Percentiles rank a stretch among this genome's conserved stretches.
These are phyloP conservation scores for Camponotus fellah DNA, from an alignment of 2,888 invertebrate species.

Conservation along the genomic window DNA sequence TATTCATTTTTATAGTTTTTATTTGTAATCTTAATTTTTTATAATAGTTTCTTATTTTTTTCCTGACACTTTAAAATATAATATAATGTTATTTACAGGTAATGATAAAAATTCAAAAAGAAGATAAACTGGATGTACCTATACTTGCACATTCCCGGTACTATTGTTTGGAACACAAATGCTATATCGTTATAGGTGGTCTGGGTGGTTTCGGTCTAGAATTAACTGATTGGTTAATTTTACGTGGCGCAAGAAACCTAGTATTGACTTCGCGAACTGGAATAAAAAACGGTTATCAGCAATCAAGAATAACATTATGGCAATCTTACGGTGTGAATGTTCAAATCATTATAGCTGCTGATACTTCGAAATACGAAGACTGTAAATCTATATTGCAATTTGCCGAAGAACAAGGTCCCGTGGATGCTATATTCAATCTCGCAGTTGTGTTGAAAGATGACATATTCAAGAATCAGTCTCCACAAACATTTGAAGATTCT, in stretches of 20 bases:
- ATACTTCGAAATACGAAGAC: conserved; percentile 90
- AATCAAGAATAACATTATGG: conserved; percentile 90
- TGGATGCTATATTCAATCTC: conserved; percentile 90
- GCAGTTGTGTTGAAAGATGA: conserved; percentile 88
- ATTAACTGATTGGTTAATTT: conserved; percentile 93
- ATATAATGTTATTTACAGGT: conserved; percentile 63
- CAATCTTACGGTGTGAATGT: conserved; percentile 90
- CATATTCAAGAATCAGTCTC: conserved; percentile 87
- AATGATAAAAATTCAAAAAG: conserved; percentile 78
- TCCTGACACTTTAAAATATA: neutral
- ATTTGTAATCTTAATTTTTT: too few species aligned
- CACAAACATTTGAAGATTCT: conserved; percentile 86
- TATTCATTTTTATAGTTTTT: too few species aligned
- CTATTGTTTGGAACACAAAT: conserved; percentile 86
- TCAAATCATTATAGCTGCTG: conserved; percentile 88
- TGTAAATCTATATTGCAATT: conserved; percentile 90
- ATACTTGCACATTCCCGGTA: conserved; percentile 86
- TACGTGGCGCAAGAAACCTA: conserved; percentile 92
- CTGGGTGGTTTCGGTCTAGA: conserved; percentile 97
- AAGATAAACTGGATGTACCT: conserved; percentile 63
- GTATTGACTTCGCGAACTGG: conserved; percentile 94
- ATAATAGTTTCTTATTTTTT: too few species aligned
- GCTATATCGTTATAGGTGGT: conserved; percentile 92
- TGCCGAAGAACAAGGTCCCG: conserved; percentile 86
- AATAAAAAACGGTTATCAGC: conserved; percentile 93